Conservation (phyloP, 2,113 vertebrate genomes). For the Glaucidium brasilianum region DNA sequence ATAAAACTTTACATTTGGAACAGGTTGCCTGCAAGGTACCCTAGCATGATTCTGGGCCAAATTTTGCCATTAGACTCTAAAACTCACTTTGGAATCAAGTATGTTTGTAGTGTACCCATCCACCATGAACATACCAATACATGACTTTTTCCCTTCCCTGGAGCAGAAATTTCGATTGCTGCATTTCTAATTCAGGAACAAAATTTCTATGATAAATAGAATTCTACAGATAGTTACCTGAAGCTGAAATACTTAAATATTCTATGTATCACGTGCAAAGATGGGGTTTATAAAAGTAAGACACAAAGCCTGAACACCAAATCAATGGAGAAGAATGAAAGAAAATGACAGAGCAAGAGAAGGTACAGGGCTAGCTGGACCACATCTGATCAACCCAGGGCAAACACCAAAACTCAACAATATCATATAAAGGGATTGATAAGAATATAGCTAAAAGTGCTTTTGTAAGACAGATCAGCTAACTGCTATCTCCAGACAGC, state of each 20-base stretch:
- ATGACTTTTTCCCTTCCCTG: not conserved
- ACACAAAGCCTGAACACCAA: not conserved
- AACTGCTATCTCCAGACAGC: not conserved
- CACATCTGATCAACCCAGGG: not conserved
- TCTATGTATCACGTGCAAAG: not conserved
- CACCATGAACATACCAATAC: not conserved
- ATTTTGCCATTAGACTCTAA: not conserved
- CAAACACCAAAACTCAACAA: not conserved
- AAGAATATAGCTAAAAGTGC: not conserved
- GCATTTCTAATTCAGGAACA: not conserved
- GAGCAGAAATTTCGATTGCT: not conserved
- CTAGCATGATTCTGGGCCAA: not conserved
- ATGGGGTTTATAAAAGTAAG: not conserved
- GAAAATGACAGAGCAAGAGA: not conserved
- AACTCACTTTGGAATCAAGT: not conserved
- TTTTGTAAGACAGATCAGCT: not conserved
- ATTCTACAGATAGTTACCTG: not conserved
- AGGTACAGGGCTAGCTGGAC: not conserved
- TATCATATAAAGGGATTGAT: not conserved
- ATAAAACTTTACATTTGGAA: not conserved
- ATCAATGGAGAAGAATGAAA: not conserved
- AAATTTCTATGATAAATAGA: not conserved
- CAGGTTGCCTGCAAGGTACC: not conserved
- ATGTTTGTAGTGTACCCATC: not conserved
- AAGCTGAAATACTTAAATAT: not conserved